A percentile compares a stretch with the other conserved stretches of the same genome.
Conservation (phyloP, 2,888 invertebrate species). For the Andrena bicolor region DNA sequence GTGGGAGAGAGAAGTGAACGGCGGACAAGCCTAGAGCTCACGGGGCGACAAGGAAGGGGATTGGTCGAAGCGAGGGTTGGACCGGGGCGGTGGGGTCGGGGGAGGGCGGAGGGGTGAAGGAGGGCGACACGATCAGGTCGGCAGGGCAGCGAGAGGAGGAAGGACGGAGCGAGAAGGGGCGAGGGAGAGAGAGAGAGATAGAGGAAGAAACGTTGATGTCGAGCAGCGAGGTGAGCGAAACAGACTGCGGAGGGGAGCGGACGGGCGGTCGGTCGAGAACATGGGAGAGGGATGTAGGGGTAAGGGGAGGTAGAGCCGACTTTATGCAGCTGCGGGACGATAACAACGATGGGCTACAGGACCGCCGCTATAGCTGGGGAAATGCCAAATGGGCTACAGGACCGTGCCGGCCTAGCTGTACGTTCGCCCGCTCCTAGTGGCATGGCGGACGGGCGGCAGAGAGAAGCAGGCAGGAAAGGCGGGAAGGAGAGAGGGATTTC, state of each 20-base stretch:
- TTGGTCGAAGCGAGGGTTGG: constrained; percentile 66
- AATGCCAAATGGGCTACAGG: constrained; percentile 86
- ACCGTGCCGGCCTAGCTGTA: constrained; percentile 83
- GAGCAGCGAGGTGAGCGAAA: constrained; percentile 55
- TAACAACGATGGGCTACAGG: constrained; percentile 86
- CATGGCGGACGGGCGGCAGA: constrained; percentile 83
- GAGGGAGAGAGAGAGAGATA: constrained; percentile 64
- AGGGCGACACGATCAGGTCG: constrained; percentile 66
- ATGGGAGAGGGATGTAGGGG: constrained; percentile 67
- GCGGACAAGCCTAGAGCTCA: constrained; percentile 49
- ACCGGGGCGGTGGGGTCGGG: constrained; percentile 32
- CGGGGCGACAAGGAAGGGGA: constrained; percentile 68
- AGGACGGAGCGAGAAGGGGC: constrained; percentile 58
- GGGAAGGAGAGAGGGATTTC: constrained; percentile 83
- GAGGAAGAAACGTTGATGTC: constrained; percentile 64
- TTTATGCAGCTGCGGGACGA: constrained; percentile 86
- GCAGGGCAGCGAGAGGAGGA: constrained; percentile 52
- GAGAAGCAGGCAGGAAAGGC: constrained; percentile 73
- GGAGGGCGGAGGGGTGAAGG: neutral
- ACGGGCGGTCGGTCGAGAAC: constrained; percentile 62
- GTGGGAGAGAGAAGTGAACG: constrained; percentile 60
- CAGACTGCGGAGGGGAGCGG: constrained; percentile 55
- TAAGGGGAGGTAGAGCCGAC: constrained; percentile 82
- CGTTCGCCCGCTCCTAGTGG: constrained; percentile 83
- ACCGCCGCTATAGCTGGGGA: constrained; percentile 85